A percentile compares a stretch with the other conserved stretches of the same genome.
Conservation (phyloP, 2,888 invertebrate genomes). For the Taphrorychus bicolor region DNA sequence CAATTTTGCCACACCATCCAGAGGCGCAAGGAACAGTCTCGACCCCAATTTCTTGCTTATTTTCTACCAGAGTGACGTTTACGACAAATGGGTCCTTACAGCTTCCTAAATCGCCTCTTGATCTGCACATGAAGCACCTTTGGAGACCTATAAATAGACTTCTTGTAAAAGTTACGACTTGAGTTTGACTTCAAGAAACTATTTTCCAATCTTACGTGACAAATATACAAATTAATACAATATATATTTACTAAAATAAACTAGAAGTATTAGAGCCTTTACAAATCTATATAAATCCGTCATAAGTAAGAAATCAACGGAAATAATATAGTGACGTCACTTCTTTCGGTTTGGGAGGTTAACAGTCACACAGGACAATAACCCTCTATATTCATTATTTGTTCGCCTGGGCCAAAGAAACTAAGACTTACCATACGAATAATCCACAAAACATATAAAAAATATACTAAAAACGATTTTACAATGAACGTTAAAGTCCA, state of each 20-base stretch:
- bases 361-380: conserved; percentile 15
- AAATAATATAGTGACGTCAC: too few species aligned
- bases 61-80: conserved; percentile 77
- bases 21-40: conserved; percentile 83
- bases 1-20: conserved; percentile 92
- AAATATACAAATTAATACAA: too few species aligned
- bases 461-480: conserved; percentile 21
- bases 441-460: conserved; percentile 19
- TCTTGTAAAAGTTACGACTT: background rate
- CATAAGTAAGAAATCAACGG: too few species aligned
- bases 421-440: conserved; percentile 26
- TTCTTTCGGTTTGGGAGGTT: too few species aligned
- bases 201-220: background rate
- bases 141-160: conserved; percentile 65
- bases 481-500: conserved; percentile 23
- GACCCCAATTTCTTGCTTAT: conserved; percentile 70
- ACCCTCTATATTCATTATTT: background rate
- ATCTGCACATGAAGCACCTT: conserved; percentile 84
- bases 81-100: conserved; percentile 87
- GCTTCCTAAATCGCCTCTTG: conserved; percentile 85
- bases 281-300: too few species aligned
- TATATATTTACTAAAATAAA: too few species aligned
- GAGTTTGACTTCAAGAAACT: background rate
- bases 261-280: too few species aligned
- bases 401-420: background rate